Base-by-base conservation (phyloP, 2,888 invertebrate genomes). In the Folsomia manolachei region DNA sequence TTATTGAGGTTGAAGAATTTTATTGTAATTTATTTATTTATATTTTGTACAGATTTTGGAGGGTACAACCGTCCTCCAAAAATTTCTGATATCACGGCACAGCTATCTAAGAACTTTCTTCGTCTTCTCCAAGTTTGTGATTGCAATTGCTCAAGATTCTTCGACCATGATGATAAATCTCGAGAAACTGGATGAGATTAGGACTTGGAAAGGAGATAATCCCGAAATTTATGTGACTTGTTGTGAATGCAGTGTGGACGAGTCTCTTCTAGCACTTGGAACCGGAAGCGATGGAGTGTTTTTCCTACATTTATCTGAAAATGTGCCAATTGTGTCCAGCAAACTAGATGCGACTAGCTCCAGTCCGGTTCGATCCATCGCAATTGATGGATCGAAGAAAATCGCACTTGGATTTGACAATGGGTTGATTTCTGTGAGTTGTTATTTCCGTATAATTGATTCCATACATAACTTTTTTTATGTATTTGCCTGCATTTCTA, bases 381-480 rank as follows among this genome's bases (percentile, higher is more conserved):
- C 72, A 9, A 73, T 77, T 61, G 76, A 77, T 27, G 63, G 56
- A 1, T 65, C 89, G 80, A 84, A 85, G 67, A 85, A 89, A 72
- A 83, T 90, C 18, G 90, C 90, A 0, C 81, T 90, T 80, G 90
- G 90, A 0, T 86, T 88, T 23, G 86, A 87, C 64, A 86, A 86
- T 24, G 90, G 90, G 0, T 84, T 86, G 73, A 87, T 90, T 80
- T 85, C 86, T 83, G 90, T 90, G 84, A 87, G 86, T 81, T 23
- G 1, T n/a, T 9, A 26, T 1, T n/a, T n/a, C 1, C 19, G 24
- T 23, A 56, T 2, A 27, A 64, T 27, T 63, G 9, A n/a, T 24
- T 21, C 52, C n/a, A n/a, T 39, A 39, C 63, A 18, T 61, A 23
- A 9, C 2, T 27, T 21, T n/a, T 65, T 71, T n/a, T 23, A 23